Evolutionary conservation across 2,888 invertebrate genomes (phyloP).

Genomic region (Dermolepida albohirtum): DNA sequence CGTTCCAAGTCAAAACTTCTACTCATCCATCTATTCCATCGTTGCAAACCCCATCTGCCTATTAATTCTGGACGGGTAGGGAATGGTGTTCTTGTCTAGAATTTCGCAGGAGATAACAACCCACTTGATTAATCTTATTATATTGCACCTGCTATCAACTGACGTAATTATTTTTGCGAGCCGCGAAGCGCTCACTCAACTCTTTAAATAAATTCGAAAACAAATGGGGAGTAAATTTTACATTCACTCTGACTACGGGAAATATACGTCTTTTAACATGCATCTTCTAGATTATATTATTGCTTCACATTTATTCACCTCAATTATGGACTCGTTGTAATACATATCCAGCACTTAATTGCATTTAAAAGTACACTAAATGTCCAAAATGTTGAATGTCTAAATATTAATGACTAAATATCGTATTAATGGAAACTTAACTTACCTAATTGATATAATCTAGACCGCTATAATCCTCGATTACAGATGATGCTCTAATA

Average conservation of each 20-base stretch:
- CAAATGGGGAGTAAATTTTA: too few relatives aligned
- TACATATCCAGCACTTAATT: too few relatives aligned
- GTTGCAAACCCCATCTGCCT: conserved; percentile 21
- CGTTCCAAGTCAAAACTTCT: conserved; percentile 43
- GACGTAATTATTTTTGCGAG: not conserved
- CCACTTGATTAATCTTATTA: conserved; percentile 39
- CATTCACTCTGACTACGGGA: too few relatives aligned
- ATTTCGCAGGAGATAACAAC: conserved; percentile 30
- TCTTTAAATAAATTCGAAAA: too few relatives aligned
- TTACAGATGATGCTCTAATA: conserved; percentile 28
- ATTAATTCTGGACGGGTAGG: conserved; percentile 34
- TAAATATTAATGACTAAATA: conserved; percentile 15
- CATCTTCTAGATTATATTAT: too few relatives aligned
- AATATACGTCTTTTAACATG: too few relatives aligned
- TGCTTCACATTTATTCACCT: not conserved
- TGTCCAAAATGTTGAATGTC: not conserved
- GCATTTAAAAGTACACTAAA: not conserved
- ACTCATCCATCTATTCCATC: conserved; percentile 20
- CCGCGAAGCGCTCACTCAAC: not conserved
- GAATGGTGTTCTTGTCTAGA: conserved; percentile 31
- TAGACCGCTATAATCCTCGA: conserved; percentile 29
- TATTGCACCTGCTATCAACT: conserved; percentile 35
- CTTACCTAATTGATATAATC: conserved; percentile 35
- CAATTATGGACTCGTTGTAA: not conserved
- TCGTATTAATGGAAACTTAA: conserved; percentile 7